Base-by-base conservation (phyloP, 2,797 vertebrate species). In the Basileuterus tristriatus region DNA sequence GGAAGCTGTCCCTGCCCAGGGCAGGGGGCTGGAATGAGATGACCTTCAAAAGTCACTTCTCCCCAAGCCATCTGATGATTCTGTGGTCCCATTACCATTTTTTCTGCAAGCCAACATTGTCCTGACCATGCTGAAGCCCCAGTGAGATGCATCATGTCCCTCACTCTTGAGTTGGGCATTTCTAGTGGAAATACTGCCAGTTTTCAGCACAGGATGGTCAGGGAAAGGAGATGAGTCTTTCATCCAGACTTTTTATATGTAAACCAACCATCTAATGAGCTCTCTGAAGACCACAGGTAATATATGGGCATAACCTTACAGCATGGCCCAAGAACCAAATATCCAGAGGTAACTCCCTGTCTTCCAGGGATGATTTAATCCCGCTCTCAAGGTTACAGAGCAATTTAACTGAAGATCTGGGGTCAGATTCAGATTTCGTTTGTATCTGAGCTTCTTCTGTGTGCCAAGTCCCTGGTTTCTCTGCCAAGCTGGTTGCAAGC, bases 201-300 rank as follows among this genome's bases (percentile, higher is more conserved):
- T 13, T 34, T 70, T 75, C 41, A 12, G 52, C 24, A 67, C 34
- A 89, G 41, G 52, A 80, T 15, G n/a, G 26, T 39, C 37, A 69
- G 44, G 56, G 53, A 78, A 83, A 18, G 37, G 34, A 23, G 9
- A 46, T 39, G 27, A 56, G 49, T 46, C 68, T 83, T 95, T 82
- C 64, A 94, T 80, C 78, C 78, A 53, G 34, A 14, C 50, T 68
- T 87, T 90, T 90, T 60, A 71, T 74, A 87, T 68, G 75, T 62
- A 89, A 94, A 96, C 89, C 72, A 82, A 50, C 49, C 53, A 79
- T 26, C 62, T 94, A 96, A 96, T 93, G 90, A 96, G 92, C 84
- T 89, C 92, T 97, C 92, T 93, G 75, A 94, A 95, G 90, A 90
- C 90, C 74, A 92, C 22, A 64, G 67, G 67, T 95, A 89, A 96